Evolutionary conservation across 2,797 vertebrate genomes (phyloP).

Genomic region (Kryptolebias ocellatus): DNA sequence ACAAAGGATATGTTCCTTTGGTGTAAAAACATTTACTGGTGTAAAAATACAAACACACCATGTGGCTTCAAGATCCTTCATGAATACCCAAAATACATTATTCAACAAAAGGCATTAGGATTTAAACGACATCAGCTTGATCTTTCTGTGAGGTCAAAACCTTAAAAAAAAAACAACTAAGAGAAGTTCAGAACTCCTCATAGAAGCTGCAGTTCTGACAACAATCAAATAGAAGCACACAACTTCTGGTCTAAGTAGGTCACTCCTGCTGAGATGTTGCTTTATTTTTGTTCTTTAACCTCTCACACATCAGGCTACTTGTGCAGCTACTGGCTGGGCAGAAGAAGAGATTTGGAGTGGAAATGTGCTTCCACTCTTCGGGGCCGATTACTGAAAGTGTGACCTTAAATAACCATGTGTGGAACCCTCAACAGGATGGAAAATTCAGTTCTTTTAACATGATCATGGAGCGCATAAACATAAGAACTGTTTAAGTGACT

Average conservation of each 20-base stretch:
- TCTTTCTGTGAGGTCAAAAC: constrained; percentile 50
- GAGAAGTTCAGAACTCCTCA: constrained; percentile 43
- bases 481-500: constrained; percentile 16
- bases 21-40: too few relatives aligned
- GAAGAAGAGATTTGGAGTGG: constrained; percentile 38
- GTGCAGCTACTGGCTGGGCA: constrained; percentile 39
- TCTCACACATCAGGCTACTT: constrained; percentile 35
- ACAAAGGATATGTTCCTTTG: too few relatives aligned
- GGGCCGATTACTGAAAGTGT: constrained; percentile 43
- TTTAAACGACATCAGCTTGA: constrained; percentile 39
- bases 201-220: constrained; percentile 51
- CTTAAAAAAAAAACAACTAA: constrained; percentile 60
- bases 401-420: constrained; percentile 26
- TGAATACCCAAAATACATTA: too few relatives aligned
- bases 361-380: constrained; percentile 57
- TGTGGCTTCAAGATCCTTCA: too few relatives aligned
- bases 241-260: constrained; percentile 65
- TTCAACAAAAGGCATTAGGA: constrained; percentile 45
- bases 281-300: constrained; percentile 52
- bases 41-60: too few relatives aligned
- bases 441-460: background rate
- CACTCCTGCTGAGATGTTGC: constrained; percentile 67
- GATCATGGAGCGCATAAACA: constrained; percentile 16
- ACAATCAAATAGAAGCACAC: constrained; percentile 63
- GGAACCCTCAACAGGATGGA: constrained; percentile 22